phyloP scores from a whole-genome alignment of 2,797 vertebrate species.

The Melanogrammus aeglefinus region DNA sequence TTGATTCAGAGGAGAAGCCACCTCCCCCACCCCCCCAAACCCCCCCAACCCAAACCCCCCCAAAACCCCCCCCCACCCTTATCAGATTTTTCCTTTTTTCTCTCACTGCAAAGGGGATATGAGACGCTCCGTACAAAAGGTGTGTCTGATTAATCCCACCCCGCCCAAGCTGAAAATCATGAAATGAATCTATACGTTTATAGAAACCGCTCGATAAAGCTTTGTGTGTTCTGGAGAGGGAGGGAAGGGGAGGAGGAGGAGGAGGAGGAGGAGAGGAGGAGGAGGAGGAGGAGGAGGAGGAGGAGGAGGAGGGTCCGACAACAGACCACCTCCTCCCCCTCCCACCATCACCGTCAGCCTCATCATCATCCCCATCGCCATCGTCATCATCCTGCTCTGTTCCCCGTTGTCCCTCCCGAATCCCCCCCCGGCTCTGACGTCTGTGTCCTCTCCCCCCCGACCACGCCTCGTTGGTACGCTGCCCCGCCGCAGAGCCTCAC shows the following conservation, averaged over 20 bases:
- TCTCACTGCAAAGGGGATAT: conserved; percentile 62
- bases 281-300: not conserved
- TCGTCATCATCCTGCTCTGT: too few species aligned
- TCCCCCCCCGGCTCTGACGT: too few species aligned
- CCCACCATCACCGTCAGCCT: too few species aligned
- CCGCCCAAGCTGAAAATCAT: conserved; percentile 39
- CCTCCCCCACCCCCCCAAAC: too few species aligned
- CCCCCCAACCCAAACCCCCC: conserved; percentile 24
- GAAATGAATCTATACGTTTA: conserved; percentile 18
- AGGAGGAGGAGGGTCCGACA: not conserved
- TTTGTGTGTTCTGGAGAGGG: too few species aligned
- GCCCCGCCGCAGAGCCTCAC: not conserved
- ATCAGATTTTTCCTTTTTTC: conserved; percentile 48
- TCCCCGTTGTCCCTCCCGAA: too few species aligned
- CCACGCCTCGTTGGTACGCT: not conserved
- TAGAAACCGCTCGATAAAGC: too few species aligned
- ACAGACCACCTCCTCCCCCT: too few species aligned
- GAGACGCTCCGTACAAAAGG: conserved; percentile 60
- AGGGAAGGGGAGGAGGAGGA: not conserved
- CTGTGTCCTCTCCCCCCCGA: too few species aligned
- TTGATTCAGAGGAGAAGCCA: conserved; percentile 62
- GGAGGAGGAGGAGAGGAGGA: not conserved
- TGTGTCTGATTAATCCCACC: conserved; percentile 68
- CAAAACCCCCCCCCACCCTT: conserved; percentile 42
- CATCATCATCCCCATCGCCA: too few species aligned